Conservation (phyloP, 1,140 invertebrate genomes). For the Lethrus apterus region DNA sequence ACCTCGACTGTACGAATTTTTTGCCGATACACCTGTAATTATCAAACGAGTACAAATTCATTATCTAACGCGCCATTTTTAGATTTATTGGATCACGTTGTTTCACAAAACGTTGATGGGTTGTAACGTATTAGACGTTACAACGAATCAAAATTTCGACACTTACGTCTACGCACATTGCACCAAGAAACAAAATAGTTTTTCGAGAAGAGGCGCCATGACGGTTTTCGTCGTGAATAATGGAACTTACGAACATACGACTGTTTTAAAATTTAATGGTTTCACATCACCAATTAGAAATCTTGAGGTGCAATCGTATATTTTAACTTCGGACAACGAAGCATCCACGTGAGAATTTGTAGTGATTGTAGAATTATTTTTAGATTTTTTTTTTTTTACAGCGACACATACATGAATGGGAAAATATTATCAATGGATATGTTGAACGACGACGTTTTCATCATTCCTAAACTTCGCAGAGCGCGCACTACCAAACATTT, state of each 20-base stretch:
- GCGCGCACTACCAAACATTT: conserved; percentile 26
- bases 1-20: conserved; percentile 31
- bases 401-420: conserved; percentile 31
- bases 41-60: neutral
- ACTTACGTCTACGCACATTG: conserved; percentile 31
- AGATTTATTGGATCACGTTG: conserved; percentile 36
- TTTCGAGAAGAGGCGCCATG: conserved; percentile 30
- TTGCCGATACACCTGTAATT: conserved; percentile 32
- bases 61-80: too few species aligned
- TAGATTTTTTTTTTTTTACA: conserved; percentile 20
- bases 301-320: conserved; percentile 34
- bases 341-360: conserved; percentile 27
- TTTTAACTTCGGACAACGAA: conserved; percentile 25
- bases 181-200: conserved; percentile 31
- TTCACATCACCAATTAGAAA: conserved; percentile 24
- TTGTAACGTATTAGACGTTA: conserved; percentile 33
- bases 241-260: conserved; percentile 15
- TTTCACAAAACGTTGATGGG: conserved; percentile 38
- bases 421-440: conserved; percentile 24
- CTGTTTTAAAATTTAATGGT: conserved; percentile 25
- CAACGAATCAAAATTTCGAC: conserved; percentile 15
- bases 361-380: neutral
- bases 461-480: conserved; percentile 32
- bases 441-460: conserved; percentile 19
- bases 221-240: conserved; percentile 34